A percentile compares a stretch with the other conserved stretches of the same genome.
phyloP scores from a whole-genome alignment of 1,140 invertebrate genomes.

The Lamellibrachia luymesi region DNA sequence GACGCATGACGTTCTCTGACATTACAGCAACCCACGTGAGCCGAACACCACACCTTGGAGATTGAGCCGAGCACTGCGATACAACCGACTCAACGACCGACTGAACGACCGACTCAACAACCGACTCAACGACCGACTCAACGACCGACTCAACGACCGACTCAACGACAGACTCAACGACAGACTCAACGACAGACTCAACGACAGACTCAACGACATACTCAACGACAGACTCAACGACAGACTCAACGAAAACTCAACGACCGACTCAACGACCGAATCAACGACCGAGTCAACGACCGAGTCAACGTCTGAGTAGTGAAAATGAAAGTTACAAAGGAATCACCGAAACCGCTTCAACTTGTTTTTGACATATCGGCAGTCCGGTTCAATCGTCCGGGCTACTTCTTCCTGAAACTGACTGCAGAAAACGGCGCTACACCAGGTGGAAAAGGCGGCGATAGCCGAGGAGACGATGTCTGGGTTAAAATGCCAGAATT shows the following conservation, averaged over 20 bases:
- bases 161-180: too few relatives aligned
- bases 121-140: too few relatives aligned
- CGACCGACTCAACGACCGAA: too few relatives aligned
- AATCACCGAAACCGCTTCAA: not conserved
- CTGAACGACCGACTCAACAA: too few relatives aligned
- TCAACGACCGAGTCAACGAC: too few relatives aligned
- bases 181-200: too few relatives aligned
- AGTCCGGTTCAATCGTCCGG: not conserved
- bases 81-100: too few relatives aligned
- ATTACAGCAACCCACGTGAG: not conserved
- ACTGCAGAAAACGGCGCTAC: not conserved
- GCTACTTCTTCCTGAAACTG: not conserved
- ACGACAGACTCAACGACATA: too few relatives aligned
- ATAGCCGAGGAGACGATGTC: not conserved
- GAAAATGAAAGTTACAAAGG: not conserved
- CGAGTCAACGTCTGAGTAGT: not conserved
- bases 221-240: too few relatives aligned
- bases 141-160: too few relatives aligned
- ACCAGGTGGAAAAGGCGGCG: not conserved
- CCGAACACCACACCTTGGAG: not conserved
- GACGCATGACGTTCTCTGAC: not conserved
- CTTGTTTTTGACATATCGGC: not conserved
- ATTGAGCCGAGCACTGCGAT: not conserved
- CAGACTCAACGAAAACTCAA: too few relatives aligned
- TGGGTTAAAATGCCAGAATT: not conserved